These are phyloP conservation scores for Drosophila takahashii DNA, from an alignment of 1,140 invertebrate genomes.

Conservation along the genomic window DNA sequence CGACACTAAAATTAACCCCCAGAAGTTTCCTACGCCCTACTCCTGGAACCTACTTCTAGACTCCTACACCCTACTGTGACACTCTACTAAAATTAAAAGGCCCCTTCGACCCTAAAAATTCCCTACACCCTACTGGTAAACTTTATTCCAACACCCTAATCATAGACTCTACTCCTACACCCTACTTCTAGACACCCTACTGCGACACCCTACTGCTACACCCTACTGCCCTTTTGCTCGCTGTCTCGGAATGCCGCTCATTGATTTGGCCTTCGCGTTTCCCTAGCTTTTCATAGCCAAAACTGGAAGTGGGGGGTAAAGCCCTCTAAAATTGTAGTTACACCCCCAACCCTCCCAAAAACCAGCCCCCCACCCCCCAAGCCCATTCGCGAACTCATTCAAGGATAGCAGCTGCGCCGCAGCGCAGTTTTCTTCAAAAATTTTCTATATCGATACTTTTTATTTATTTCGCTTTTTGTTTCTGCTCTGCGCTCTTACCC, in stretches of 20 bases:
- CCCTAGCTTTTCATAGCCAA: not conserved
- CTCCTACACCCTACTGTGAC: not conserved
- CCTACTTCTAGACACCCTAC: no score
- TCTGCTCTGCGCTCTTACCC: slow-evolving; percentile 34
- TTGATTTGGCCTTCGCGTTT: slow-evolving; percentile 52
- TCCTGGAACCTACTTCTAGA: not conserved
- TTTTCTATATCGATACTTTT: slow-evolving; percentile 70
- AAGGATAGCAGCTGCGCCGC: slow-evolving; percentile 46
- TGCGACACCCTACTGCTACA: no score
- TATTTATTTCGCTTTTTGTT: slow-evolving; percentile 64
- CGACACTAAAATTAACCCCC: slow-evolving; percentile 23
- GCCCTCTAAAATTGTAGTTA: slow-evolving; percentile 68
- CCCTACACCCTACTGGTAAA: no score
- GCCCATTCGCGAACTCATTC: slow-evolving; percentile 35
- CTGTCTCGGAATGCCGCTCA: slow-evolving; percentile 47
- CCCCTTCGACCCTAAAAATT: no score
- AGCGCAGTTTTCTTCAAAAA: slow-evolving; percentile 61
- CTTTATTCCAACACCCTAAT: not conserved
- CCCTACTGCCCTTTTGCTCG: not conserved
- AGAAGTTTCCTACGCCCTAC: not conserved
- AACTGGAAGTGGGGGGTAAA: not conserved
- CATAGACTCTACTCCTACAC: no score
- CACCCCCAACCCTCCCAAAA: slow-evolving; percentile 6
- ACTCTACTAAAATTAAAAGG: no score
- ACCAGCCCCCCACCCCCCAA: slow-evolving; percentile 2